Conservation (phyloP, 2,888 invertebrate genomes). For the Gibbula magus region DNA sequence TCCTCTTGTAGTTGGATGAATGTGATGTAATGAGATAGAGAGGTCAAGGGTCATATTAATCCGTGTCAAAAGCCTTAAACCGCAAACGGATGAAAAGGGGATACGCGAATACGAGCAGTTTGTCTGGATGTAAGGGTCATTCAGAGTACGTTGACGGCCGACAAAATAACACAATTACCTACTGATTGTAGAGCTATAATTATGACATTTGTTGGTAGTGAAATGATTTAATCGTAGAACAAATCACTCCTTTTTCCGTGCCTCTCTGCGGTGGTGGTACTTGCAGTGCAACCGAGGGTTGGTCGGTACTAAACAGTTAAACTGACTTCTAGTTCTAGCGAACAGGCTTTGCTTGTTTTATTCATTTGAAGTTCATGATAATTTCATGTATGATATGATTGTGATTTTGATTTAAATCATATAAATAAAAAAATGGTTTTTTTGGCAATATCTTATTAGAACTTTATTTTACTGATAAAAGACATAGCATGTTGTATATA, state of each 20-base stretch:
- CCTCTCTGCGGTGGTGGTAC: neutral
- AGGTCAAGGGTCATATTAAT: neutral
- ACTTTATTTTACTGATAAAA: no score
- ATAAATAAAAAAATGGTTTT: no score
- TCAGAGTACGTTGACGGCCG: neutral
- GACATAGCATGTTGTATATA: no score
- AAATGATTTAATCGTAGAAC: conserved; percentile 7
- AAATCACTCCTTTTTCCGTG: neutral
- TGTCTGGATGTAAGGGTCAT: neutral
- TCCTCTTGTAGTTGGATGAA: neutral
- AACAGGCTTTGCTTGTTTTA: no score
- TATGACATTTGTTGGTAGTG: conserved; percentile 1
- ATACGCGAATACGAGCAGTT: neutral
- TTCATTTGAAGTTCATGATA: no score
- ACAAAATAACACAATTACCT: neutral
- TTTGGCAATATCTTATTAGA: no score
- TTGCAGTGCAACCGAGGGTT: neutral
- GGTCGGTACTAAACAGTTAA: neutral
- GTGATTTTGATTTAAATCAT: no score
- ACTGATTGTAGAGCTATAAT: neutral
- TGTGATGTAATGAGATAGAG: neutral
- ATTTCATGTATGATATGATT: no score
- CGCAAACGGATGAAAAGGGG: neutral
- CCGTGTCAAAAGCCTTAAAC: neutral
- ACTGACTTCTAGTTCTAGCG: no score